A percentile compares a stretch with the other conserved stretches of the same genome.
Conservation (phyloP, 2,888 invertebrate genomes). For the Troides aeacus region DNA sequence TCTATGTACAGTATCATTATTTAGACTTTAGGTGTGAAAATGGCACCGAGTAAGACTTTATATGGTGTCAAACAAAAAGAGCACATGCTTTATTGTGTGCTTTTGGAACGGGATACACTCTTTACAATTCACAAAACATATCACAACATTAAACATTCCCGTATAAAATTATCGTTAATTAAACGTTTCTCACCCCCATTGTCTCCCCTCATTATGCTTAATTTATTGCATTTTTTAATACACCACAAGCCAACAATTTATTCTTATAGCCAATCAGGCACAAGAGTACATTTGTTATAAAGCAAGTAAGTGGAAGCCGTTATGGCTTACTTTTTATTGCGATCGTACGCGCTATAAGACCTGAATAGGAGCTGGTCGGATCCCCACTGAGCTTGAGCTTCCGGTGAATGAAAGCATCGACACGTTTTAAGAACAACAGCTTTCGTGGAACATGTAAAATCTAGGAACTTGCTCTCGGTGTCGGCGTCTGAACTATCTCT, state of each 20-base stretch:
- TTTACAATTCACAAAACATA: background rate
- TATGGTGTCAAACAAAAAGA: background rate
- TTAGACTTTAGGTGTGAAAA: background rate
- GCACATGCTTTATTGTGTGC: background rate
- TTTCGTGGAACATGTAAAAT: too few species aligned
- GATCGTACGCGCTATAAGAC: too few species aligned
- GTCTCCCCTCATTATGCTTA: background rate
- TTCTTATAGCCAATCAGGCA: background rate
- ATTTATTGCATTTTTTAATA: background rate
- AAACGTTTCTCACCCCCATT: background rate
- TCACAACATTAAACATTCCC: background rate
- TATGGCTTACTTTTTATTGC: too few species aligned
- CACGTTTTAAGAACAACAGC: too few species aligned
- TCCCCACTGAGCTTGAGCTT: too few species aligned
- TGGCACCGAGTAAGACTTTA: background rate
- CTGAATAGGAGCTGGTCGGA: too few species aligned
- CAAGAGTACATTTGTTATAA: background rate
- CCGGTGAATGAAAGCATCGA: too few species aligned
- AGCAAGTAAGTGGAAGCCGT: background rate
- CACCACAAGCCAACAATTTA: background rate
- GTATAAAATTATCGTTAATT: constrained; percentile 15
- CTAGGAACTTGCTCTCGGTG: too few species aligned
- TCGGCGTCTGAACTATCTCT: too few species aligned
- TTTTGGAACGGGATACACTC: background rate
- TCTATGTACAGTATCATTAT: too few species aligned